phyloP scores from a whole-genome alignment of 2,888 invertebrate species.

The Agrochola circellaris region DNA sequence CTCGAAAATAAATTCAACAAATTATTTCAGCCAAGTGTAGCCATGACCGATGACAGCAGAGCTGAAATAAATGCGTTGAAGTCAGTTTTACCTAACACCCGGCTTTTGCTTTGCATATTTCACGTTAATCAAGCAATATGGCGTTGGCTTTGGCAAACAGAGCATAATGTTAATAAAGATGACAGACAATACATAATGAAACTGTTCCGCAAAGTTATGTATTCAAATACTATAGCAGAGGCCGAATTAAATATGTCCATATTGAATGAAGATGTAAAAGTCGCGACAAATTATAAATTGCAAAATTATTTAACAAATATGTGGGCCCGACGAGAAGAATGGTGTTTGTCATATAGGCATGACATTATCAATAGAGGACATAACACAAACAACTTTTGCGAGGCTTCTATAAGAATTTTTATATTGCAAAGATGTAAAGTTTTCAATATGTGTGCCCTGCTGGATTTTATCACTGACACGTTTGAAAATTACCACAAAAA shows the following conservation, averaged over 20 bases:
- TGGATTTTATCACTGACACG: slow-evolving; percentile 40
- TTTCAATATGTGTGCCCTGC: slow-evolving; percentile 47
- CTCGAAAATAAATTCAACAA: neutral
- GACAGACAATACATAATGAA: slow-evolving; percentile 10
- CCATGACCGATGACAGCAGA: slow-evolving; percentile 10
- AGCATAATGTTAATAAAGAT: slow-evolving; percentile 21
- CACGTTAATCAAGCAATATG: slow-evolving; percentile 32
- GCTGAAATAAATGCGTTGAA: slow-evolving; percentile 18
- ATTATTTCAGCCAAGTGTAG: slow-evolving; percentile 6
- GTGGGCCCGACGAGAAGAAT: slow-evolving; percentile 36
- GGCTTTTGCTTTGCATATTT: slow-evolving; percentile 25
- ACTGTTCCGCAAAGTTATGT: neutral
- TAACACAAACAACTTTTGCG: slow-evolving; percentile 43
- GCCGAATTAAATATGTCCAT: slow-evolving; percentile 5
- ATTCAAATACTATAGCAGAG: slow-evolving; percentile 6
- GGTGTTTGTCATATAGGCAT: slow-evolving; percentile 34
- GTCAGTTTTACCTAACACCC: slow-evolving; percentile 21
- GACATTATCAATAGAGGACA: slow-evolving; percentile 37
- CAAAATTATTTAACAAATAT: slow-evolving; percentile 33
- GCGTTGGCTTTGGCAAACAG: slow-evolving; percentile 30
- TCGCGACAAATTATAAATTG: slow-evolving; percentile 13
- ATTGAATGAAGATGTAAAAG: slow-evolving; percentile 7
- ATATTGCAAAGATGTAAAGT: slow-evolving; percentile 49
- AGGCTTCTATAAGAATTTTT: slow-evolving; percentile 45
- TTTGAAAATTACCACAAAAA: slow-evolving; percentile 42